These are phyloP conservation scores for Cisticola juncidis DNA, from an alignment of 2,113 vertebrate genomes.

Conservation along the genomic window DNA sequence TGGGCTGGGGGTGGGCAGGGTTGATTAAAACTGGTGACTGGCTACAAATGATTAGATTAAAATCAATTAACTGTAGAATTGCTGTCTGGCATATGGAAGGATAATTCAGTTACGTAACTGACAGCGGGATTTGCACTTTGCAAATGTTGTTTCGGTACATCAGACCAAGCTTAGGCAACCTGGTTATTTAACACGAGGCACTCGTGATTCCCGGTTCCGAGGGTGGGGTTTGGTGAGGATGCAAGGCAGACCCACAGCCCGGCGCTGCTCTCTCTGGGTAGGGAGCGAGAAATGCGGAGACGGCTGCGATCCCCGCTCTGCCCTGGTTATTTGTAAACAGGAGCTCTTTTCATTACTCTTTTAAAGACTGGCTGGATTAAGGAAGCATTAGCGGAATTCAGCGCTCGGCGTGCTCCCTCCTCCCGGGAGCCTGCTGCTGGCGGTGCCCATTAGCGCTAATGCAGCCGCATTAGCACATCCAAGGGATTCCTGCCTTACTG, in stretches of 20 bases:
- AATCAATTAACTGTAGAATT: conserved; percentile 62
- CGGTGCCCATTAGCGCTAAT: conserved; percentile 29
- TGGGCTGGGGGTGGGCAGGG: not conserved
- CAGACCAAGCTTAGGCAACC: not conserved
- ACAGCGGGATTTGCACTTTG: conserved; percentile 40
- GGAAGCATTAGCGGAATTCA: conserved; percentile 10
- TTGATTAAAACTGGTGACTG: conserved; percentile 57
- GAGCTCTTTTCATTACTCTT: conserved; percentile 1
- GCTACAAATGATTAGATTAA: conserved; percentile 64
- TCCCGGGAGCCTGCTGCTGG: not conserved
- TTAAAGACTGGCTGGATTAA: conserved; percentile 18
- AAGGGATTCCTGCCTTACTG: not conserved
- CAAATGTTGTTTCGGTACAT: not conserved
- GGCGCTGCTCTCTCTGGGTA: not conserved
- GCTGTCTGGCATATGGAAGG: conserved; percentile 51
- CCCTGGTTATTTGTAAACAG: not conserved
- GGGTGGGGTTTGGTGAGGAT: not conserved
- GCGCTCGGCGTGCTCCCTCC: not conserved
- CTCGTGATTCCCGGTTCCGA: not conserved
- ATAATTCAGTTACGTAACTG: conserved; percentile 56
- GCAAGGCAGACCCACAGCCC: not conserved
- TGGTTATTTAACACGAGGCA: not conserved
- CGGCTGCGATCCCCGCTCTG: fast-evolving
- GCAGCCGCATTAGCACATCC: not conserved
- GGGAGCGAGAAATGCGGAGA: not conserved